A percentile compares a stretch with the other conserved stretches of the same genome.
phyloP scores from a whole-genome alignment of 2,888 invertebrate species.

The Horisme vitalbata region DNA sequence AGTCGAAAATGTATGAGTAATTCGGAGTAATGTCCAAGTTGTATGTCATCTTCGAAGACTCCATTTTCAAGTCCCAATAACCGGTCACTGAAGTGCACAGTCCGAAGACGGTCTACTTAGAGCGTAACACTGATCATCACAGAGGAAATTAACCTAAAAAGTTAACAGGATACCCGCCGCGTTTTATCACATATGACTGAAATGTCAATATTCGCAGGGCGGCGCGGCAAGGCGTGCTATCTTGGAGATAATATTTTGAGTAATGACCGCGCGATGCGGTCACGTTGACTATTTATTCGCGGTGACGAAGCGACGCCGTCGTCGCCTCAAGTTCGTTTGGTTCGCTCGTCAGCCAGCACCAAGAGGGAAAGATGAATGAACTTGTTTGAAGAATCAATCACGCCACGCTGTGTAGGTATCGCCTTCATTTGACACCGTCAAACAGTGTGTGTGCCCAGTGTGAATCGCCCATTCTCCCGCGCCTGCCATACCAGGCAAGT shows the following conservation, averaged over 20 bases:
- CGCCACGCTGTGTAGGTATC: conserved; percentile 51
- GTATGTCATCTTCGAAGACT: conserved; percentile 75
- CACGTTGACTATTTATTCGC: conserved; percentile 68
- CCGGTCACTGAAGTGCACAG: conserved; percentile 52
- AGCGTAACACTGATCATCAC: conserved; percentile 70
- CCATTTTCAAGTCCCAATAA: conserved; percentile 54
- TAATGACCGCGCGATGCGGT: conserved; percentile 61
- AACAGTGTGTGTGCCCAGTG: neutral
- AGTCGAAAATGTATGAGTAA: conserved; percentile 97
- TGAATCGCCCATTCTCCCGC: too few species aligned
- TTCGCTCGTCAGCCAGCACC: conserved; percentile 48
- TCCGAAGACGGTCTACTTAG: conserved; percentile 37
- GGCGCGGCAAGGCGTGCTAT: conserved; percentile 60
- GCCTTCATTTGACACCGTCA: conserved; percentile 40
- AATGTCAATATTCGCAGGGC: conserved; percentile 60
- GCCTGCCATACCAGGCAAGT: too few species aligned
- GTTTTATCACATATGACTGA: conserved; percentile 74
- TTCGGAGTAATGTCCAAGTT: conserved; percentile 87
- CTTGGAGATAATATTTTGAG: conserved; percentile 53
- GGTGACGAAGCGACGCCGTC: conserved; percentile 56
- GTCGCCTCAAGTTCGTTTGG: conserved; percentile 49
- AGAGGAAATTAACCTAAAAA: conserved; percentile 73
- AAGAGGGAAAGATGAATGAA: conserved; percentile 62
- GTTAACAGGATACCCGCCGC: conserved; percentile 58
- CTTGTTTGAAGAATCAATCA: conserved; percentile 37